phyloP scores from a whole-genome alignment of 1,140 invertebrate species.

The Stenopsyche tienmushanensis region DNA sequence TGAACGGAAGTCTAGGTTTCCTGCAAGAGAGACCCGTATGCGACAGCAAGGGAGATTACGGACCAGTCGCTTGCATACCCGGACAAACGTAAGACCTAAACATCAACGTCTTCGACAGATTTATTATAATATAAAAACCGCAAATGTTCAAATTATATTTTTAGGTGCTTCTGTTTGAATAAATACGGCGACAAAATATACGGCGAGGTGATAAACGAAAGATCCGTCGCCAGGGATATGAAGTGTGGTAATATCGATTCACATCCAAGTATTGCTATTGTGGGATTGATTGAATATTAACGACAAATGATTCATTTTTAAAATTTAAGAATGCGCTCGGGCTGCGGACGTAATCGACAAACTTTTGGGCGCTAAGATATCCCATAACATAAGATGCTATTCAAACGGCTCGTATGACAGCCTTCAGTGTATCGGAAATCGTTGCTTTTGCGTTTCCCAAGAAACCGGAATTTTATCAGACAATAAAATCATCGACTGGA shows the following conservation, averaged over 20 bases:
- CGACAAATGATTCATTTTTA: no score
- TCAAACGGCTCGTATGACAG: conserved; percentile 58
- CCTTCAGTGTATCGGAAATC: conserved; percentile 56
- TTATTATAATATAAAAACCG: conserved; percentile 5
- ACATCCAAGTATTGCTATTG: conserved; percentile 34
- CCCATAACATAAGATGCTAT: conserved; percentile 51
- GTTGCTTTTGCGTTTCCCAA: conserved; percentile 58
- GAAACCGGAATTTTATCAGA: conserved; percentile 50
- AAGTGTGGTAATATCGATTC: conserved; percentile 62
- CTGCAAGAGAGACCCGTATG: conserved; percentile 55
- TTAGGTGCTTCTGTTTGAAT: conserved; percentile 62
- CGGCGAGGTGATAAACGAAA: conserved; percentile 57
- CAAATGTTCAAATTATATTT: conserved; percentile 37
- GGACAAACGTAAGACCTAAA: conserved; percentile 58
- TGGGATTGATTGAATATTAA: no score
- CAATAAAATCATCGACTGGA: conserved; percentile 45
- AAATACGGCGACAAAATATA: conserved; percentile 60
- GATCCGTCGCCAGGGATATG: conserved; percentile 50
- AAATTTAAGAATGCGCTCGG: no score
- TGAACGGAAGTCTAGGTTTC: conserved; percentile 45
- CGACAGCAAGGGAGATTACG: conserved; percentile 57
- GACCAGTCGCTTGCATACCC: conserved; percentile 56
- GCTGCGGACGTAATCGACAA: conserved; percentile 29
- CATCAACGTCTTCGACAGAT: neutral
- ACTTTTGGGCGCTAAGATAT: conserved; percentile 37